Base-by-base conservation (phyloP, 2,113 vertebrate genomes). In the Meles meles region DNA sequence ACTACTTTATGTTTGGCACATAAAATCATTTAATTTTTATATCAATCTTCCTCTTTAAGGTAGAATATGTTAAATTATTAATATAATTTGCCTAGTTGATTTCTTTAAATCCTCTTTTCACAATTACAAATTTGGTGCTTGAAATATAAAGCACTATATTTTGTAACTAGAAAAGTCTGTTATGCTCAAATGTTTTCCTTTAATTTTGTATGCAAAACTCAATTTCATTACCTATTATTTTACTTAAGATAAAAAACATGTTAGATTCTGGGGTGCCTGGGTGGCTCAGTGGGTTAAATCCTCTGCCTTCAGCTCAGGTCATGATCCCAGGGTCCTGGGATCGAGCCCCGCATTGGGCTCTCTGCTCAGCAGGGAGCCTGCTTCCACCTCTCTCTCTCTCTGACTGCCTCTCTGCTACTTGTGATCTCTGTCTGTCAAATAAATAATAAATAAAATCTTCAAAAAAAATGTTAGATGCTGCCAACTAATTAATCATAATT, bases 1-100 rank as follows among this genome's bases (percentile, higher is more conserved):
- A 79, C n/a, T 94, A n/a, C 12, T 89, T 90, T 87, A 79, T 10
- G 1, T 61, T 90, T 74, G 21, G 61, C 74, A 83, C 9, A 69
- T 10, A 63, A 34, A 81, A 92, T 83, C 15, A 67, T 76, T 94
- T 96, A 89, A 57, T 59, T 89, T 94, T 92, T 71, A 92, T 65
- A 85, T 52, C 34, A 90, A 23, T 79, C 18, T 85, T 93, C 88
- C 39, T 72, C 8, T 77, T 95, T 59, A 94, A 96, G 29, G 18
- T 92, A 86, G 21, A 87, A 83, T 92, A 55, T 95, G 34, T 49
- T 94, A 87, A 87, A 76, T 83, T 97, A 87, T 57, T 72, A 18
- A 61, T 79, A 52, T 74, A 34, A 72, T 92, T 96, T 96, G 3
- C 23, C 21, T 27, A 42, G 17, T 31, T 93, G 87, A 65, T 84